Conservation (phyloP, 2,113 vertebrate species). For the Poeciliopsis turrubarensis region DNA sequence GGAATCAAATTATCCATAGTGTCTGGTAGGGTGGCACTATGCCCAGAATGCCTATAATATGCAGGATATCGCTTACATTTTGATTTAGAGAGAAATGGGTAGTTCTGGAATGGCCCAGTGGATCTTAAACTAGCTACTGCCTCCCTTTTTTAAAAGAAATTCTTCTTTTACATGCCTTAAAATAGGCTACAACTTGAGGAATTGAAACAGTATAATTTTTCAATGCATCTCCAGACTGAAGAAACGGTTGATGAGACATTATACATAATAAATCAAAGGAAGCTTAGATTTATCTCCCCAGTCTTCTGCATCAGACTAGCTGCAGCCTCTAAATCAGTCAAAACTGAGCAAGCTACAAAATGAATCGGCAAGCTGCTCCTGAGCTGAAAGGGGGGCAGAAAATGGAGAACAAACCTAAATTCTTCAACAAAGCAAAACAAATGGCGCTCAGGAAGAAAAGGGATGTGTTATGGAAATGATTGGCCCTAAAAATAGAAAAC, state of each 20-base stretch:
- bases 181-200: slow-evolving; percentile 62
- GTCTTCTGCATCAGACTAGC: slow-evolving; percentile 62
- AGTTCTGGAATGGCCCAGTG: slow-evolving; percentile 34
- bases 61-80: slow-evolving; percentile 56
- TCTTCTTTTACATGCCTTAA: slow-evolving; percentile 42
- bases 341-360: slow-evolving; percentile 64
- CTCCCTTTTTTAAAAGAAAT: slow-evolving; percentile 36
- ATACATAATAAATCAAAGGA: slow-evolving; percentile 78
- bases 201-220: slow-evolving; percentile 65
- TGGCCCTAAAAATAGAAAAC: slow-evolving; percentile 72
- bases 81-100: slow-evolving; percentile 48
- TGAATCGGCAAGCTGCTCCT: slow-evolving; percentile 66
- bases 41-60: slow-evolving; percentile 66
- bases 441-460: slow-evolving; percentile 43
- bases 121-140: slow-evolving; percentile 30
- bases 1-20: slow-evolving; percentile 75
- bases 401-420: slow-evolving; percentile 65
- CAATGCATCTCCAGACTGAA: slow-evolving; percentile 66
- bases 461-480: slow-evolving; percentile 69
- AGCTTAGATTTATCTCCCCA: slow-evolving; percentile 71
- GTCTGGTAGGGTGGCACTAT: slow-evolving; percentile 64
- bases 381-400: slow-evolving; percentile 40
- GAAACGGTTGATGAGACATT: slow-evolving; percentile 76
- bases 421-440: slow-evolving; percentile 72
- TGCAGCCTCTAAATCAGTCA: slow-evolving; percentile 75